Conservation (phyloP, 2,113 vertebrate genomes). For the Dicerorhinus sumatrensis region DNA sequence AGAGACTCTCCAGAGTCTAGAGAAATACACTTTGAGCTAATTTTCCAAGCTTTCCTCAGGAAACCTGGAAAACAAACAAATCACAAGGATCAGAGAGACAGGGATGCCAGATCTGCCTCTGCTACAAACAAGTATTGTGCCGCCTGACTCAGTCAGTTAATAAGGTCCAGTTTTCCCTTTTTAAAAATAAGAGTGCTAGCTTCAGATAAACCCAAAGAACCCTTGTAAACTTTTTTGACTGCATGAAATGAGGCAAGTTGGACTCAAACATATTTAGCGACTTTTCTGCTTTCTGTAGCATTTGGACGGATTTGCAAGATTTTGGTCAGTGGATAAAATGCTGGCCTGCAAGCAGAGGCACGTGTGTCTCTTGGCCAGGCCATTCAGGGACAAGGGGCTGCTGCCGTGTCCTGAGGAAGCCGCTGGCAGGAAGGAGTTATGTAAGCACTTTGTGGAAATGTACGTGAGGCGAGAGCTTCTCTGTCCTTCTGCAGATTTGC, state of each 20-base stretch:
- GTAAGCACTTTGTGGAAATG: background rate
- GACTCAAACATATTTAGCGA: background rate
- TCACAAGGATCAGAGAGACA: background rate
- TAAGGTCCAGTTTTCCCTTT: background rate
- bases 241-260: background rate
- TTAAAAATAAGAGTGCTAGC: background rate
- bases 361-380: background rate
- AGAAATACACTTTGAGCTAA: background rate
- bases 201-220: background rate
- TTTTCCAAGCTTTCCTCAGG: background rate
- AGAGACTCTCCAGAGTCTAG: background rate
- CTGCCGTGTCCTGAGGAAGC: background rate
- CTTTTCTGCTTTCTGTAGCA: background rate
- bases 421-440: background rate
- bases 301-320: background rate
- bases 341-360: background rate
- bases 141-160: background rate
- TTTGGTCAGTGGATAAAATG: rapidly evolving
- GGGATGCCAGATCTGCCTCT: background rate
- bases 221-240: background rate
- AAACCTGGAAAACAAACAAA: background rate
- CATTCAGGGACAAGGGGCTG: background rate
- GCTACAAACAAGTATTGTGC: background rate
- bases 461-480: background rate
- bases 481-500: background rate